These are phyloP conservation scores for Tympanuchus pallidicinctus DNA, from an alignment of 2,113 vertebrate species.

Conservation along the genomic window DNA sequence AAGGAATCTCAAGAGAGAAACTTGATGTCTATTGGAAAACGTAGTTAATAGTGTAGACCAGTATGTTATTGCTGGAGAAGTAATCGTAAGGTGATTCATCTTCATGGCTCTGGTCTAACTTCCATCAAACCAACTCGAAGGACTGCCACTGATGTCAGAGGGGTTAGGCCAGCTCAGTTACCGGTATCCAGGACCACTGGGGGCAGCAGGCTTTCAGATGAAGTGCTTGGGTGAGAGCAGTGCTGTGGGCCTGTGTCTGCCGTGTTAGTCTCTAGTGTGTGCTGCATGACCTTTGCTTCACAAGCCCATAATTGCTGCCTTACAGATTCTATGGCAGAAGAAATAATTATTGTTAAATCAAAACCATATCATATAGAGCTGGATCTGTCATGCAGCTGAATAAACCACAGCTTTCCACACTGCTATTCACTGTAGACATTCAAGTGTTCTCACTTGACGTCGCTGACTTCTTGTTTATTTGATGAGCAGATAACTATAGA, in stretches of 20 bases:
- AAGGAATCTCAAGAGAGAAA: not conserved
- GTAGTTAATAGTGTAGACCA: not conserved
- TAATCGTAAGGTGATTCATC: not conserved
- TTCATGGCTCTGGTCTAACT: not conserved
- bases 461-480: slow-evolving; percentile 42
- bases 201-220: not conserved
- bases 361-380: slow-evolving; percentile 66
- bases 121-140: not conserved
- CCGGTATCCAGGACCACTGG: not conserved
- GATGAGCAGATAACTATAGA: slow-evolving; percentile 43
- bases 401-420: slow-evolving; percentile 68
- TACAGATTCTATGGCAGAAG: slow-evolving; percentile 48
- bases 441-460: slow-evolving; percentile 34
- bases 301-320: slow-evolving; percentile 11
- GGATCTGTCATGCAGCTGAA: slow-evolving; percentile 70
- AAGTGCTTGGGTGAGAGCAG: not conserved
- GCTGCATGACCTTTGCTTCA: not conserved
- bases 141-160: not conserved
- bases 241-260: not conserved
- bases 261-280: not conserved
- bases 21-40: not conserved
- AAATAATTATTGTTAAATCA: slow-evolving; percentile 67
- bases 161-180: not conserved
- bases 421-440: slow-evolving; percentile 52
- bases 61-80: not conserved